phyloP scores from a whole-genome alignment of 1,140 invertebrate species.

The Matsumurasca onukii region DNA sequence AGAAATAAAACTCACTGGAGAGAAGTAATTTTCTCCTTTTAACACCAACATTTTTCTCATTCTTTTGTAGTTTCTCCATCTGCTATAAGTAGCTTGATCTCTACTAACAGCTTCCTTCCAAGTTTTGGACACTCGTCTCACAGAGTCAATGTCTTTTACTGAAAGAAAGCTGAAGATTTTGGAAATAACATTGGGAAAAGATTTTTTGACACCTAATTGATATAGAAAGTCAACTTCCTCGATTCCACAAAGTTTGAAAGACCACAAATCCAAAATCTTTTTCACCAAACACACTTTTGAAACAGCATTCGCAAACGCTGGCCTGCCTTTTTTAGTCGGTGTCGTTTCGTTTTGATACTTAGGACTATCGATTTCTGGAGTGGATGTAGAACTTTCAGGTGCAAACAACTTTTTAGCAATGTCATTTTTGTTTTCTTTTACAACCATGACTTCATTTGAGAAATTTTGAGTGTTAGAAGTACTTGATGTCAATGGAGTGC shows the following conservation, averaged over 20 bases:
- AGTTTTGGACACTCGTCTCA: conserved; percentile 41
- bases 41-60: background rate
- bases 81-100: background rate
- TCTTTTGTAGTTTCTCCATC: background rate
- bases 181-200: conserved; percentile 31
- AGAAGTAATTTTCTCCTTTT: background rate
- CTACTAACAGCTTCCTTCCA: conserved; percentile 37
- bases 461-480: background rate
- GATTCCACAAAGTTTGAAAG: conserved; percentile 29
- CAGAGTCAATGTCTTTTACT: conserved; percentile 39
- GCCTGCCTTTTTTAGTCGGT: background rate
- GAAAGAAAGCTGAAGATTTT: conserved; percentile 41
- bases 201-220: conserved; percentile 36
- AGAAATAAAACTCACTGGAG: conserved; percentile 7
- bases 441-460: background rate
- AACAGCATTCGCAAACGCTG: background rate
- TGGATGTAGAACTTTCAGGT: too few species aligned
- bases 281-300: background rate
- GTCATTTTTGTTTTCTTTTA: too few species aligned
- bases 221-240: conserved; percentile 40
- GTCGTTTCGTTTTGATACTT: conserved; percentile 1
- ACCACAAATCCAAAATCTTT: background rate
- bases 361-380: too few species aligned
- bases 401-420: too few species aligned
- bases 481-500: background rate